Evolutionary conservation across 1,140 invertebrate species (phyloP).

Genomic region (Cherax destructor): DNA sequence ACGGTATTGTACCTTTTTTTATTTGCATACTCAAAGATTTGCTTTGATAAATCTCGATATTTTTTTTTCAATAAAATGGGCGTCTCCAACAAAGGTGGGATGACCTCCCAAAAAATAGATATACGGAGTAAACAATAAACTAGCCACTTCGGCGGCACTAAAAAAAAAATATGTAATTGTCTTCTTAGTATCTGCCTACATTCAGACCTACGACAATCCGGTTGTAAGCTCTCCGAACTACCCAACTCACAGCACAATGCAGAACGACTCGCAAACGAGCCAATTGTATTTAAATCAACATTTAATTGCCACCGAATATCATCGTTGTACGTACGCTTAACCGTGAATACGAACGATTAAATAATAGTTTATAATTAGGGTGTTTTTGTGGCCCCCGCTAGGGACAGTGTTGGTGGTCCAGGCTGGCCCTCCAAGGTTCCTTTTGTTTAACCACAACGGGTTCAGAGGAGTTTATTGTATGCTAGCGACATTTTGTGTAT

Average conservation of each 20-base stretch:
- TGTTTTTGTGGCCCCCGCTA: not conserved
- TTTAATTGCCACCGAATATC: constrained; percentile 29
- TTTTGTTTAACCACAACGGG: constrained; percentile 6
- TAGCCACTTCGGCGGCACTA: too few relatives aligned
- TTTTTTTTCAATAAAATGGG: too few relatives aligned
- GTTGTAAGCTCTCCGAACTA: too few relatives aligned
- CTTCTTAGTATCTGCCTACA: too few relatives aligned
- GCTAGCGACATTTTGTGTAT: not conserved
- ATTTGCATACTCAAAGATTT: too few relatives aligned
- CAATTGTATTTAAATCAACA: constrained; percentile 39
- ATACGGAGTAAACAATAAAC: too few relatives aligned
- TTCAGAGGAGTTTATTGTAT: not conserved
- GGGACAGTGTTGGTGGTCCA: constrained; percentile 19
- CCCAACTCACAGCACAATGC: not conserved
- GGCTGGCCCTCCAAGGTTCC: not conserved
- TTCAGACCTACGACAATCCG: too few relatives aligned
- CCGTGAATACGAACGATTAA: constrained; percentile 19
- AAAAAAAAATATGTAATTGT: too few relatives aligned
- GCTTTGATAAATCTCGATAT: too few relatives aligned
- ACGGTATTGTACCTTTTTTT: too few relatives aligned
- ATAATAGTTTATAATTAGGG: constrained; percentile 27
- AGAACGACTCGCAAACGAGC: constrained; percentile 15
- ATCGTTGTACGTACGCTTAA: constrained; percentile 18
- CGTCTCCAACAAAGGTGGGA: too few relatives aligned
- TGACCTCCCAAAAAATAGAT: too few relatives aligned